A percentile compares a stretch with the other conserved stretches of the same genome.
phyloP scores from a whole-genome alignment of 2,888 invertebrate species.

The Ctena decussata region DNA sequence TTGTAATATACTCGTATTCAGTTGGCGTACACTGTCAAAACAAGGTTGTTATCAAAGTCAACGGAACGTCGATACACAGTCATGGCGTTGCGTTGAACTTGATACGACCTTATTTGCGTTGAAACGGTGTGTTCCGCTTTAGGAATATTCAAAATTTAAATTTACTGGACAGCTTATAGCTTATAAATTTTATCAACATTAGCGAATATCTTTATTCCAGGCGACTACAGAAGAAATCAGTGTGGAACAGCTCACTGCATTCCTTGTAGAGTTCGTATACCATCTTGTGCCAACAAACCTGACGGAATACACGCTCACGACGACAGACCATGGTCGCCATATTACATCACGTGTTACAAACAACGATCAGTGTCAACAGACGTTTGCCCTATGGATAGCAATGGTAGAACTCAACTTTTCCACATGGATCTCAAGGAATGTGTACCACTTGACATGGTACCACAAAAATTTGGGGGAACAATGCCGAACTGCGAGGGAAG shows the following conservation, averaged over 20 bases:
- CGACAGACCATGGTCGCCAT: conserved; percentile 54
- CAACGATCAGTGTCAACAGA: conserved; percentile 48
- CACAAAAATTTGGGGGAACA: conserved; percentile 71
- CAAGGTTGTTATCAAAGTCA: too few relatives aligned
- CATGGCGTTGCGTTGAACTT: too few relatives aligned
- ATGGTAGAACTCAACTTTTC: conserved; percentile 58
- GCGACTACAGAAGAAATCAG: conserved; percentile 56
- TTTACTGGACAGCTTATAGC: too few relatives aligned
- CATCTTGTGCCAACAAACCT: conserved; percentile 60
- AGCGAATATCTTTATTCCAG: too few relatives aligned
- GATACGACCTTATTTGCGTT: too few relatives aligned
- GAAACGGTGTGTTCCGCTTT: too few relatives aligned
- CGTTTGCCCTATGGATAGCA: conserved; percentile 41
- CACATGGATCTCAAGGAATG: conserved; percentile 69
- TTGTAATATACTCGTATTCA: too few relatives aligned
- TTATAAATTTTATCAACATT: too few relatives aligned
- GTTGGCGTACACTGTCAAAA: too few relatives aligned
- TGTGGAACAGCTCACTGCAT: conserved; percentile 58
- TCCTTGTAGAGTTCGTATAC: conserved; percentile 54
- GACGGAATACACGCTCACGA: conserved; percentile 59
- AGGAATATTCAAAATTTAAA: too few relatives aligned
- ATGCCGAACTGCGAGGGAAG: conserved; percentile 62
- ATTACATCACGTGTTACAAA: conserved; percentile 60
- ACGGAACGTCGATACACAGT: too few relatives aligned
- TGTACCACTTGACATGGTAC: conserved; percentile 56